A percentile compares a stretch with the other conserved stretches of the same genome.
phyloP scores from a whole-genome alignment of 2,113 vertebrate species.

The Glareola pratincola region DNA sequence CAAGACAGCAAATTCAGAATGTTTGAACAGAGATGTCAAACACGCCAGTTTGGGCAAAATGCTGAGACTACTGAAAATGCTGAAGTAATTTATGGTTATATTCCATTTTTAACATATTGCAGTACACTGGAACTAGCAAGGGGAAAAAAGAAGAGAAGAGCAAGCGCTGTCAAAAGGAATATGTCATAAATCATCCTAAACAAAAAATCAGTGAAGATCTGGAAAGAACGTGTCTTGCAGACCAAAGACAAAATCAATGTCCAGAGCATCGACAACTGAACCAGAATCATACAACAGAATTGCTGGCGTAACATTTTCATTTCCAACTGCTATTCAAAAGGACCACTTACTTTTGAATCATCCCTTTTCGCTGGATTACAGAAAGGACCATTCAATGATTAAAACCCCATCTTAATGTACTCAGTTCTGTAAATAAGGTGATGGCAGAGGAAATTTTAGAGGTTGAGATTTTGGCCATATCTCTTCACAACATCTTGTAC shows the following conservation, averaged over 20 bases:
- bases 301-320: background rate
- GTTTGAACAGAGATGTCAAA: background rate
- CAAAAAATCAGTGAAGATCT: background rate
- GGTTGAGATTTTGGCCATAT: background rate
- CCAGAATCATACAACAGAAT: background rate
- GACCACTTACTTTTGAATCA: background rate
- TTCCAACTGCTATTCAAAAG: background rate
- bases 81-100: background rate
- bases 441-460: background rate
- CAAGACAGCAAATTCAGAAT: background rate
- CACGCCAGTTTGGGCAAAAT: background rate
- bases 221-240: background rate
- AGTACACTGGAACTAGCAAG: background rate
- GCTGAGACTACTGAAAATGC: background rate
- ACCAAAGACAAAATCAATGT: background rate
- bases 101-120: background rate
- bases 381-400: background rate
- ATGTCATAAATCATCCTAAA: background rate
- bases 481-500: background rate
- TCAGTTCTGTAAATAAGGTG: background rate
- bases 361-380: background rate
- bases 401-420: background rate
- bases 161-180: background rate
- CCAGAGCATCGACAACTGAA: background rate
- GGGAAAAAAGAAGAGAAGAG: background rate